phyloP scores from a whole-genome alignment of 2,797 vertebrate species.

The Syngnathus acus region DNA sequence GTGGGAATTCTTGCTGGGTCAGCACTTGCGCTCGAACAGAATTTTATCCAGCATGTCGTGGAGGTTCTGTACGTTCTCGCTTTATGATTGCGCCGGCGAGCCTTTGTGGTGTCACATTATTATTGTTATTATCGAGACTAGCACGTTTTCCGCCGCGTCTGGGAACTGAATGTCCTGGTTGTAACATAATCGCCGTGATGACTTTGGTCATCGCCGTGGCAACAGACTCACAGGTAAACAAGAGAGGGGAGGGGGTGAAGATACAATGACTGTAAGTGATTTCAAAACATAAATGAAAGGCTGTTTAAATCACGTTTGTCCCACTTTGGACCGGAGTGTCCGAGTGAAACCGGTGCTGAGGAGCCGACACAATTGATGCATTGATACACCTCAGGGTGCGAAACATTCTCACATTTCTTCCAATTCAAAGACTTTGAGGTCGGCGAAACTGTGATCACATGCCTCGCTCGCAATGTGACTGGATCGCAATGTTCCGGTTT shows the following conservation, averaged over 20 bases:
- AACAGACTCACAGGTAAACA: constrained; percentile 59
- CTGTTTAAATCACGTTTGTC: neutral
- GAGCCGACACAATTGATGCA: constrained; percentile 11
- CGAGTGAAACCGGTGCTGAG: neutral
- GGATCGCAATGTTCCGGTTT: constrained; percentile 41
- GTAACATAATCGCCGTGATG: constrained; percentile 57
- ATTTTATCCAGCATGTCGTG: neutral
- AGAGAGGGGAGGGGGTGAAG: constrained; percentile 16
- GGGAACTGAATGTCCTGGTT: constrained; percentile 55
- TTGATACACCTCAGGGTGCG: constrained; percentile 13
- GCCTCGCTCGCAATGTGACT: constrained; percentile 4
- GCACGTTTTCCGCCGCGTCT: constrained; percentile 50
- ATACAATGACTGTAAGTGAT: neutral
- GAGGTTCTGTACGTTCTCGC: constrained; percentile 7
- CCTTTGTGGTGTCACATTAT: constrained; percentile 15
- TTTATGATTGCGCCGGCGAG: constrained; percentile 7
- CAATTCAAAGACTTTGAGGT: neutral
- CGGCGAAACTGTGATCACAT: constrained; percentile 12
- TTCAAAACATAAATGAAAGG: neutral
- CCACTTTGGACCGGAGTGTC: neutral
- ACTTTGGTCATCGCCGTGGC: constrained; percentile 40
- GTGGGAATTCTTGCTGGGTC: constrained; percentile 35
- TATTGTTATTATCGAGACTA: constrained; percentile 53
- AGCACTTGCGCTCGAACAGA: neutral
- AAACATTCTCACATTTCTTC: constrained; percentile 16